Evolutionary conservation across 2,888 invertebrate species (phyloP).

Genomic region (Trichogramma evanescens): DNA sequence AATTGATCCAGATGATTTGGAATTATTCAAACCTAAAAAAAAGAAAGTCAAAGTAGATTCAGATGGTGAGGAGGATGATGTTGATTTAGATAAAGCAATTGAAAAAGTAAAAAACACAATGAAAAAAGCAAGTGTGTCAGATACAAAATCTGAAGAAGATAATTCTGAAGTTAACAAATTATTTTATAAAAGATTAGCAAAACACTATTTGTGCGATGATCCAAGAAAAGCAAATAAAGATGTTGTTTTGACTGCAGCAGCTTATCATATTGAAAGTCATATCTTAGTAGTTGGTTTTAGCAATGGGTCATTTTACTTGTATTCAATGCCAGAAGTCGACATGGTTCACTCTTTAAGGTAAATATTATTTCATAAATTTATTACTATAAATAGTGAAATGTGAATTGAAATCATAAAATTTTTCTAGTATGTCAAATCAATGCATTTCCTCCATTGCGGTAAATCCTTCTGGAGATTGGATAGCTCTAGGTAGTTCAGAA

Average conservation of each 20-base stretch:
- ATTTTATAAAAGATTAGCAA: conserved; percentile 61
- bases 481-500: conserved; percentile 82
- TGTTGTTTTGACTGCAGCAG: conserved; percentile 68
- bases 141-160: conserved; percentile 12
- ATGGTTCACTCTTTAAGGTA: conserved; percentile 75
- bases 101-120: conserved; percentile 51
- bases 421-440: conserved; percentile 73
- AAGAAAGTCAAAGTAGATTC: conserved; percentile 43
- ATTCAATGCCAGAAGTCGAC: conserved; percentile 90
- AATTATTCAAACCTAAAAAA: conserved; percentile 50
- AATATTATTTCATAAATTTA: not conserved
- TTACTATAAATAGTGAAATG: not conserved
- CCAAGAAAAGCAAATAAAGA: conserved; percentile 58
- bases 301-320: conserved; percentile 84
- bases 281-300: conserved; percentile 86
- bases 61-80: conserved; percentile 56
- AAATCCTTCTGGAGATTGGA: conserved; percentile 90
- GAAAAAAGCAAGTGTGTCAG: conserved; percentile 27
- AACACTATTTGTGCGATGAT: conserved; percentile 70
- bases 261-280: conserved; percentile 72
- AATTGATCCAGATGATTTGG: conserved; percentile 63
- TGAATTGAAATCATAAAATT: conserved; percentile 16
- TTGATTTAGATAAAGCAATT: conserved; percentile 54
- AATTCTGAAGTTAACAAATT: conserved; percentile 42
- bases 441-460: conserved; percentile 73